Conservation (phyloP, 2,888 invertebrate genomes). For the Mechanitis messenoides region DNA sequence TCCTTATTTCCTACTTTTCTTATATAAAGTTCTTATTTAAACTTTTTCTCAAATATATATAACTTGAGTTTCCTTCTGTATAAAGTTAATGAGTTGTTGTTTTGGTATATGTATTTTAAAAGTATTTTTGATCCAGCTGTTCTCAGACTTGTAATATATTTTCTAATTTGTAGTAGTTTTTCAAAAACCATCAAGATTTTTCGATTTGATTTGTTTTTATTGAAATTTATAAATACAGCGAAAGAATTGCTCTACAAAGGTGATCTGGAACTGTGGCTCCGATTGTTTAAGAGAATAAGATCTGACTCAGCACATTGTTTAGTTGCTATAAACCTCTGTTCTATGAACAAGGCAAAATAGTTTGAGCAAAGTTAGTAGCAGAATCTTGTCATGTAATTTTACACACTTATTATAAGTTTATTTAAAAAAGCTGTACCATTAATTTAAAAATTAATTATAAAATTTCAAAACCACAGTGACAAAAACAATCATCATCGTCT, state of each 20-base stretch:
- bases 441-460: constrained; percentile 17
- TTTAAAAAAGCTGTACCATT: constrained; percentile 11
- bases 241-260: constrained; percentile 24
- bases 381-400: background rate
- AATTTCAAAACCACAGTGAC: constrained; percentile 18
- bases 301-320: constrained; percentile 24
- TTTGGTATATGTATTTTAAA: no score
- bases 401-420: no score
- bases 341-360: background rate
- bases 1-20: no score
- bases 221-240: constrained; percentile 11
- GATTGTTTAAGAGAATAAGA: constrained; percentile 22
- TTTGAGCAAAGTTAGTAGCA: background rate
- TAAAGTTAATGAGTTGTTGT: no score
- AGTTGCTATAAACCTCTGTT: constrained; percentile 19
- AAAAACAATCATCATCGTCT: background rate
- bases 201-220: no score
- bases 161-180: no score
- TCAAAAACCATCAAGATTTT: no score
- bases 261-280: constrained; percentile 25
- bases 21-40: no score
- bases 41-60: no score
- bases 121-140: no score
- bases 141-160: no score
- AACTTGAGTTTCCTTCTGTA: no score